phyloP scores from a whole-genome alignment of 2,113 vertebrate species.

The Indicator maculatus region DNA sequence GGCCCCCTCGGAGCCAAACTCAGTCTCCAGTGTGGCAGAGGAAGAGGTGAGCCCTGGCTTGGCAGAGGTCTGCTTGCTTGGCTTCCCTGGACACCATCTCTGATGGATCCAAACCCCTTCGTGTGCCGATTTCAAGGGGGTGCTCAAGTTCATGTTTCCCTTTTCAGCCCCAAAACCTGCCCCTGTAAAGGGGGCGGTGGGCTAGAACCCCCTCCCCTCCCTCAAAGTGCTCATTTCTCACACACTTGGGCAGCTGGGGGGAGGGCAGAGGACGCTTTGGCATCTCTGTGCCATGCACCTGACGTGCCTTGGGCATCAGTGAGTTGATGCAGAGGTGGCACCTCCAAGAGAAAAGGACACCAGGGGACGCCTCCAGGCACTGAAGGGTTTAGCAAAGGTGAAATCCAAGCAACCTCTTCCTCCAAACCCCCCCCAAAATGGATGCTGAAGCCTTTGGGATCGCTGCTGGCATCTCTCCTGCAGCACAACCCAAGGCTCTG shows the following conservation, averaged over 20 bases:
- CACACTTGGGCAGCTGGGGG: background rate
- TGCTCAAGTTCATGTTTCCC: background rate
- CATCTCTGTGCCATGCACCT: fast-evolving
- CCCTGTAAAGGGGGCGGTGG: background rate
- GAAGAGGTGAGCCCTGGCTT: fast-evolving
- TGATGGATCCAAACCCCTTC: background rate
- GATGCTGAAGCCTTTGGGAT: background rate
- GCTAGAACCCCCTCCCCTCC: background rate
- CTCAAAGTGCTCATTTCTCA: background rate
- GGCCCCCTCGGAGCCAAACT: fast-evolving
- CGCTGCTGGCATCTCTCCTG: background rate
- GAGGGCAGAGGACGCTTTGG: background rate
- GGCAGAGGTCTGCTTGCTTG: fast-evolving
- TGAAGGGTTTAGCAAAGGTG: fast-evolving
- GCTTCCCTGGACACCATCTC: background rate
- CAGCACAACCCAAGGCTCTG: fast-evolving
- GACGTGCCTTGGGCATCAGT: background rate
- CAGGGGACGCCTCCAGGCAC: fast-evolving
- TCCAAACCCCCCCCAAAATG: background rate
- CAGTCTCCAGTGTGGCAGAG: background rate
- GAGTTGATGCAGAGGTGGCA: fast-evolving
- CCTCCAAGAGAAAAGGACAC: background rate
- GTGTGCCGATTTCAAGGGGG: background rate
- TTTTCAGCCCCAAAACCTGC: fast-evolving
- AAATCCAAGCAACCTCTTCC: background rate